A percentile compares a stretch with the other conserved stretches of the same genome.
phyloP scores from a whole-genome alignment of 1,140 invertebrate species.

The Drosophila auraria region DNA sequence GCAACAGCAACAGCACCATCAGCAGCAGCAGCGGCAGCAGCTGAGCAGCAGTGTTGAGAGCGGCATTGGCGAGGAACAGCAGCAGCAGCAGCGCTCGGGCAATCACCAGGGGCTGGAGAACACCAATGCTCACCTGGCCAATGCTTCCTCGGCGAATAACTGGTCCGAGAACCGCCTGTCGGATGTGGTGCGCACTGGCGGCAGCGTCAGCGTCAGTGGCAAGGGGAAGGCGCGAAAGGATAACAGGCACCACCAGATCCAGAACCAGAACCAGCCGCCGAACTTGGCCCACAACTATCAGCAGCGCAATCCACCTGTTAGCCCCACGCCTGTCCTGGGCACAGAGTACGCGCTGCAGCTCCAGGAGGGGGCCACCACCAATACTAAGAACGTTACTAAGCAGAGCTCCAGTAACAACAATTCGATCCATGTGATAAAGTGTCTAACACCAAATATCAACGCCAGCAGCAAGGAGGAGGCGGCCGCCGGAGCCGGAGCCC shows the following conservation, averaged over 20 bases:
- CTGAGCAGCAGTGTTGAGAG: constrained; percentile 38
- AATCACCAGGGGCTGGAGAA: constrained; percentile 56
- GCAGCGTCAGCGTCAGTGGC: constrained; percentile 35
- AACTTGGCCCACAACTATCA: constrained; percentile 83
- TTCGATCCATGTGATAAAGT: constrained; percentile 85
- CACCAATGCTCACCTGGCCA: constrained; percentile 43
- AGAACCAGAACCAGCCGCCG: constrained; percentile 39
- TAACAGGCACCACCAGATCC: constrained; percentile 60
- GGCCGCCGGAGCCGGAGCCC: constrained; percentile 33
- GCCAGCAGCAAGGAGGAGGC: constrained; percentile 68
- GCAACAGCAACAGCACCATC: constrained; percentile 44
- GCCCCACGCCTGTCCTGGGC: constrained; percentile 56
- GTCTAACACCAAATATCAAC: constrained; percentile 84
- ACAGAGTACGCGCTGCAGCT: constrained; percentile 39
- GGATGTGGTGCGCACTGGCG: constrained; percentile 90
- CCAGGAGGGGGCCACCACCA: constrained; percentile 48
- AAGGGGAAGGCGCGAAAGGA: constrained; percentile 85
- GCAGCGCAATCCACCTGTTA: constrained; percentile 57
- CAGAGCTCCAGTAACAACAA: constrained; percentile 83
- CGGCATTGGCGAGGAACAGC: constrained; percentile 41
- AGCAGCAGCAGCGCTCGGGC: constrained; percentile 50
- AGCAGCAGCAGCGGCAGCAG: constrained; percentile 21
- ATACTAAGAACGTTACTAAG: constrained; percentile 80
- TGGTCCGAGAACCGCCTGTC: constrained; percentile 88
- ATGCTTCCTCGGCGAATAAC: constrained; percentile 68